Evolutionary conservation across 2,888 invertebrate genomes (phyloP), one percentile per base, ranked within the genome.

Genomic region (Myopa tessellatipennis): DNA sequence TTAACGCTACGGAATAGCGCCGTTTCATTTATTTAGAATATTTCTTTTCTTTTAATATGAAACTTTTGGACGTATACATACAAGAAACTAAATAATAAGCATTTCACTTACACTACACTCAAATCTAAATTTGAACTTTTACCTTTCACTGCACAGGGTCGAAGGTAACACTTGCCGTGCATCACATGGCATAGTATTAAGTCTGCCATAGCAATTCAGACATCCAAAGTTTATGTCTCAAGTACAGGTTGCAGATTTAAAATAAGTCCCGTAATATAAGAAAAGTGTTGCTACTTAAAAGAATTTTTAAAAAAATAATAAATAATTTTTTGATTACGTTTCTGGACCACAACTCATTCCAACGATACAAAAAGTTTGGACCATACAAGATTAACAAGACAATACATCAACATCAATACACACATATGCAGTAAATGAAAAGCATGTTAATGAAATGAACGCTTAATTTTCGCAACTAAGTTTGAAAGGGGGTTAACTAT

Each of bases 301-400:
- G 4, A 45, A 52, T 2, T 2, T 14, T 69, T 10, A 45, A 26
- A 52, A 52, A n/a, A 38, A n/a, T 10, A 34, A 34, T 8, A 26
- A 26, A 50, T 10, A 26, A 16, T 55, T 7, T 34, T 18, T 14
- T 34, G 8, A 1, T 26, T 26, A 26, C 26, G 26, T 26, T 26
- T 26, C 26, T 26, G 26, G 26, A 26, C 8, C 36, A n/a, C 69
- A 52, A 0, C 52, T 36, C 16, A 4, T 55, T 36, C 7, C 36
- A n/a, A 67, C 34, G 16, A 60, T 4, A n/a, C 0, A 58, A 50
- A 78, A 74, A 80, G 78, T 82, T 80, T 80, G 82, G 82, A 80
- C 80, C 79, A 80, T 69, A 77, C 74, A 75, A 50, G 79, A 79
- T 82, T 83, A 82, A 82, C 78, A 74, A 76, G 80, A 80, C 79